phyloP scores from a whole-genome alignment of 2,888 invertebrate genomes.

The Hypomecis atomaria region DNA sequence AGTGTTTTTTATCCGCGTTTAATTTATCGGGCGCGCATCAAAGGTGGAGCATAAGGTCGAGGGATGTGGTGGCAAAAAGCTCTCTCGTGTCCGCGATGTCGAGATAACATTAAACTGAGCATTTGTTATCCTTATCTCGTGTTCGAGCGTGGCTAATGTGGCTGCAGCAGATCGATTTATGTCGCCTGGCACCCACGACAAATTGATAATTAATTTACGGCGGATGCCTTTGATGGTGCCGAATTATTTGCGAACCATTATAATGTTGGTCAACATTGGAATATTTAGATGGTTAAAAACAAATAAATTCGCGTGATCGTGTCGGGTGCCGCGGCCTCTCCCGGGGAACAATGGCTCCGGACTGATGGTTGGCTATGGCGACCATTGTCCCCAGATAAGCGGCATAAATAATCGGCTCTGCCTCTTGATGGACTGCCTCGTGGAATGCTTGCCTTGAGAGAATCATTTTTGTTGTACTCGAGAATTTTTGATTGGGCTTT shows the following conservation, averaged over 20 bases:
- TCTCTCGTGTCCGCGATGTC: slow-evolving; percentile 82
- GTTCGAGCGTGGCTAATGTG: slow-evolving; percentile 82
- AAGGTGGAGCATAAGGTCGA: slow-evolving; percentile 65
- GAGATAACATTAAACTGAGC: slow-evolving; percentile 84
- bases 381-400: slow-evolving; percentile 75
- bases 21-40: slow-evolving; percentile 56
- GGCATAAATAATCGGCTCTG: slow-evolving; percentile 70
- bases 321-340: slow-evolving; percentile 40
- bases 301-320: slow-evolving; percentile 45
- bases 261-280: slow-evolving; percentile 39
- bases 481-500: slow-evolving; percentile 1
- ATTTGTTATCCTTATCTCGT: slow-evolving; percentile 83
- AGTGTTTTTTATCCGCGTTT: slow-evolving; percentile 41
- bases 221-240: slow-evolving; percentile 78
- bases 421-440: slow-evolving; percentile 62
- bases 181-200: slow-evolving; percentile 83
- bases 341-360: slow-evolving; percentile 55
- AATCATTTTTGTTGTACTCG: slow-evolving; percentile 52
- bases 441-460: slow-evolving; percentile 57
- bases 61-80: slow-evolving; percentile 83
- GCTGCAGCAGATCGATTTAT: slow-evolving; percentile 82
- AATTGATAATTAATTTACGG: slow-evolving; percentile 84
- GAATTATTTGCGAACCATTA: slow-evolving; percentile 73
- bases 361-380: slow-evolving; percentile 60
- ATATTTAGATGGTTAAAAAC: slow-evolving; percentile 28